Percentiles rank a stretch among this genome's conserved stretches.
These are phyloP conservation scores for Lasioglossum vierecki DNA, from an alignment of 2,888 invertebrate genomes.

Conservation along the genomic window DNA sequence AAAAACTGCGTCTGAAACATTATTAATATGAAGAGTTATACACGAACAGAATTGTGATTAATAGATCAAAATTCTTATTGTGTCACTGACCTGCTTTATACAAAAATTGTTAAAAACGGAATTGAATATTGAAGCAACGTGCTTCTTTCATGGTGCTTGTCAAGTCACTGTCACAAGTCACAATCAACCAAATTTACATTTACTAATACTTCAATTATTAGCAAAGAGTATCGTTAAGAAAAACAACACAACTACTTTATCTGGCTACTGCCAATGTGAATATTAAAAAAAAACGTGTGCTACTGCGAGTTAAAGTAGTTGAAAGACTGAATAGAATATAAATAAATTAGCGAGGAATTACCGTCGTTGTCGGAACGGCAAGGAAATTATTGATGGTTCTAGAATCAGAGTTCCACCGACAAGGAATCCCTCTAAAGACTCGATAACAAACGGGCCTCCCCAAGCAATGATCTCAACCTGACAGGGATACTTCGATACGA, in stretches of 20 bases:
- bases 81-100: too few relatives aligned
- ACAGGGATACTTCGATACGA: slow-evolving; percentile 9
- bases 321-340: not conserved
- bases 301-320: not conserved
- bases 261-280: not conserved
- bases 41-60: too few relatives aligned
- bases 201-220: too few relatives aligned
- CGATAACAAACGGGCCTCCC: not conserved
- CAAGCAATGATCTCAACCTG: slow-evolving; percentile 13
- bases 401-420: not conserved
- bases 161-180: too few relatives aligned
- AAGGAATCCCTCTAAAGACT: not conserved
- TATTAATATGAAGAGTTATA: too few relatives aligned
- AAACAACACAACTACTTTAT: not conserved
- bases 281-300: not conserved
- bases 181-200: too few relatives aligned
- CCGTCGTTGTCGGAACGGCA: not conserved
- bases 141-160: too few relatives aligned
- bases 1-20: too few relatives aligned
- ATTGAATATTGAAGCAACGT: too few relatives aligned
- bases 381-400: not conserved
- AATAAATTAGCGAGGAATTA: not conserved
- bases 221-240: not conserved
- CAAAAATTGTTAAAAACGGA: too few relatives aligned
- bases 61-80: too few relatives aligned